Conservation (phyloP, 64 coral and sea anemone genomes). For the Stichodactyla helianthus region DNA sequence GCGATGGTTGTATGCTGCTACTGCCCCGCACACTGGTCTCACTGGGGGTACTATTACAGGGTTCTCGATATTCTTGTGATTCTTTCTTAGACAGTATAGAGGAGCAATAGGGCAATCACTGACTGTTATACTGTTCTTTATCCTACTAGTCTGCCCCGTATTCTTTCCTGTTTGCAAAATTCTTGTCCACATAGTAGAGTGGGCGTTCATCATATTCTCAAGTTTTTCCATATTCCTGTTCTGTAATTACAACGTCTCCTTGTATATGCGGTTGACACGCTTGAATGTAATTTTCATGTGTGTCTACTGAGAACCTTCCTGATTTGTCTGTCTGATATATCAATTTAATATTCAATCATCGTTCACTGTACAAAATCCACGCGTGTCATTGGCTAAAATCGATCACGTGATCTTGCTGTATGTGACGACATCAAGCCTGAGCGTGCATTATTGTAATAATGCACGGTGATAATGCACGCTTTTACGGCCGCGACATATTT, state of each 20-base stretch:
- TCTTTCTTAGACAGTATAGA: conserved; percentile 17
- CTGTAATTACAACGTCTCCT: not conserved
- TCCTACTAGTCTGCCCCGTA: not conserved
- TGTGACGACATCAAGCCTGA: too few relatives aligned
- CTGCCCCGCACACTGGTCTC: conserved; percentile 37
- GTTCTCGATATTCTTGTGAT: conserved; percentile 8
- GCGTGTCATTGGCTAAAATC: too few relatives aligned
- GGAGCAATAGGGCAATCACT: conserved; percentile 15
- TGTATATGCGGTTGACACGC: conserved; percentile 26
- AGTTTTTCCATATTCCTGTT: not conserved
- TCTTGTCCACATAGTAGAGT: not conserved
- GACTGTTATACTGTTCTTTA: conserved; percentile 17
- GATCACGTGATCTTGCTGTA: too few relatives aligned
- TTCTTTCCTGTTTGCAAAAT: not conserved
- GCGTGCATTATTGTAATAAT: too few relatives aligned
- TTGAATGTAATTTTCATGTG: conserved; percentile 9
- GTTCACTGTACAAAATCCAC: too few relatives aligned
- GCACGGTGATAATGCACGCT: too few relatives aligned
- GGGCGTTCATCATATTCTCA: not conserved
- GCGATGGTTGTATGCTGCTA: conserved; percentile 17
- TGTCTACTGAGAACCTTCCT: conserved; percentile 41
- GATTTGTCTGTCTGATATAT: conserved; percentile 51
- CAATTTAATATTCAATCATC: not conserved
- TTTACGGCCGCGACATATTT: too few relatives aligned
- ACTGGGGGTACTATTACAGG: conserved; percentile 3